Percentiles rank a stretch among this genome's conserved stretches.
These are phyloP conservation scores for Drosophila melanogaster DNA, from an alignment of 1,140 invertebrate species.

Conservation along the genomic window DNA sequence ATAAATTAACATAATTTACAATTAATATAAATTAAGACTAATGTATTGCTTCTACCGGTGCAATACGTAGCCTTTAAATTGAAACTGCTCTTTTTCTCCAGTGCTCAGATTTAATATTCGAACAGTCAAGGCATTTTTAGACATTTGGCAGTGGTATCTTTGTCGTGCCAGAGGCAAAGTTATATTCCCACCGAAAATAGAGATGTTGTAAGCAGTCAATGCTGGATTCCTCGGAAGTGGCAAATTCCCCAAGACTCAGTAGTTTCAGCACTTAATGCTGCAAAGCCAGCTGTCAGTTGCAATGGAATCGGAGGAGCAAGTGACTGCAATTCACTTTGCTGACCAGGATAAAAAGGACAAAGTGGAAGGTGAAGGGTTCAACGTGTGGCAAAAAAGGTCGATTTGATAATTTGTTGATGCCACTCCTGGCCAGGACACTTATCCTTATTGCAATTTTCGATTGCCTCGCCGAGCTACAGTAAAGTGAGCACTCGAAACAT, in stretches of 20 bases:
- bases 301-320: not conserved
- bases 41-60: no score
- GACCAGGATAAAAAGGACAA: not conserved
- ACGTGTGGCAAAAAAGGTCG: slow-evolving; percentile 11
- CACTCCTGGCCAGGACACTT: slow-evolving; percentile 18
- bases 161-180: slow-evolving; percentile 26
- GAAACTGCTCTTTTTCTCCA: not conserved
- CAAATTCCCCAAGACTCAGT: slow-evolving; percentile 7
- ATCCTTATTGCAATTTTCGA: slow-evolving; percentile 10
- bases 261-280: slow-evolving; percentile 50
- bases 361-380: not conserved
- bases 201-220: slow-evolving; percentile 12
- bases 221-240: not conserved
- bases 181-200: slow-evolving; percentile 20
- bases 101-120: slow-evolving; percentile 23
- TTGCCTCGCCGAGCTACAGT: not conserved
- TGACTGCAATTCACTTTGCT: slow-evolving; percentile 23
- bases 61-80: not conserved
- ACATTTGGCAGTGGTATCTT: slow-evolving; percentile 56
- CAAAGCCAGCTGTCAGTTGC: slow-evolving; percentile 45
- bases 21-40: no score
- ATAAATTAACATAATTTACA: no score
- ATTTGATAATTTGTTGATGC: slow-evolving; percentile 50
- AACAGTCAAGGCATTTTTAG: slow-evolving; percentile 32
- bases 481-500: not conserved